These are phyloP conservation scores for Eucera pruinosa DNA, from an alignment of 2,888 invertebrate genomes.

Conservation along the genomic window DNA sequence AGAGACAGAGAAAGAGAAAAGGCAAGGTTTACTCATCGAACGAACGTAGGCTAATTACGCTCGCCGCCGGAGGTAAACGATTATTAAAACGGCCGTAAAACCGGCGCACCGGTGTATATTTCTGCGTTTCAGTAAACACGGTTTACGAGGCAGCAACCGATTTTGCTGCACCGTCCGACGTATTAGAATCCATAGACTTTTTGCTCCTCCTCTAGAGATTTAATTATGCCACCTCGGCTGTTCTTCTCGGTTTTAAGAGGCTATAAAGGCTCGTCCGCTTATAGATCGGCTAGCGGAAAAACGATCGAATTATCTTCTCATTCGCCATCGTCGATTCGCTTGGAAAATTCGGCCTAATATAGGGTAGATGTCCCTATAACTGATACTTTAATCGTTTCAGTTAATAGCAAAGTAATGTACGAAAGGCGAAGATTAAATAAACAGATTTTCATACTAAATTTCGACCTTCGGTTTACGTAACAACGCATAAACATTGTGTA, in stretches of 20 bases:
- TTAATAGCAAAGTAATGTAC: too few species aligned
- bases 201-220: conserved; percentile 13
- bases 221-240: conserved; percentile 21
- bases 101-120: neutral
- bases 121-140: conserved; percentile 34
- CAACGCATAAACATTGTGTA: too few species aligned
- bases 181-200: neutral
- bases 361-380: too few species aligned
- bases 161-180: conserved; percentile 9
- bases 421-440: too few species aligned
- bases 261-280: conserved; percentile 17
- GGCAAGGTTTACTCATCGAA: conserved; percentile 17
- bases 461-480: too few species aligned
- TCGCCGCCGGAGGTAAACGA: conserved; percentile 35
- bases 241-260: conserved; percentile 13
- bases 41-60: conserved; percentile 26
- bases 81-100: conserved; percentile 52
- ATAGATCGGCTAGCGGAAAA: neutral
- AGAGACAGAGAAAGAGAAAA: neutral
- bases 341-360: neutral
- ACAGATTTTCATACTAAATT: too few species aligned
- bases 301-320: neutral
- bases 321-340: neutral
- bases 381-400: too few species aligned
- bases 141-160: conserved; percentile 40